Evolutionary conservation across 92 coral and sea anemone genomes (phyloP), one percentile per base, ranked within the genome.

Genomic region (Muricea muricata): DNA sequence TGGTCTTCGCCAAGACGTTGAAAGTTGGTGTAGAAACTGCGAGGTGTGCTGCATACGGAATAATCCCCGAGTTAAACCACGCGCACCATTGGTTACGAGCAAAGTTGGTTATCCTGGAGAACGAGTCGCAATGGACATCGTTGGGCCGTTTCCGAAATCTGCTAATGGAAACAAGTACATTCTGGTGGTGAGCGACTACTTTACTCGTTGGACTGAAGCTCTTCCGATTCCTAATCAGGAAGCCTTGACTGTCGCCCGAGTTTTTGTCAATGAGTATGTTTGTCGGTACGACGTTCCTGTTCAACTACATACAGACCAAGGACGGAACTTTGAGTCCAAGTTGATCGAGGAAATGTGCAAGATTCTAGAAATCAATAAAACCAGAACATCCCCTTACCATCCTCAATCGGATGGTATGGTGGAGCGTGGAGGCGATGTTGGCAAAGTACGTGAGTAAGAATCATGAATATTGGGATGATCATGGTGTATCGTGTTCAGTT

Each of bases 161-260:
- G 34, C 34, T n/a, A 45, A n/a, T 0, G 83, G 65, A 9, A 88
- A 88, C 80, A 88, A 88, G 75, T 82, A 88, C 80, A 80, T 87
- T 31, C 70, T 85, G 9, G 81, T 86, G 2, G 71, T 86, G 17
- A 6, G 73, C n/a, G 73, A 65, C 35, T 26, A 17, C 31, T 65
- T 65, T 65, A 65, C 40, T 65, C 40, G 79, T n/a, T n/a, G n/a
- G 31, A 14, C 34, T 4, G 79, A 73, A 31, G 79, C 79, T 8
- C 47, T 73, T 41, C 47, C 78, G 0, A 24, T 73, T 9, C 79
- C 79, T 5, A 73, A 73, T 9, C 79, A 73, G 29, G 79, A 73
- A 42, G 79, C 79, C 9, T 2, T 10, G 12, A 65, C 15, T 40
- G 86, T 82, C 69, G 73, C 79, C 26, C 34, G 61, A 10, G 79